These are phyloP conservation scores for Dunckerocampus dactyliophorus DNA, from an alignment of 2,113 vertebrate genomes.

Conservation along the genomic window DNA sequence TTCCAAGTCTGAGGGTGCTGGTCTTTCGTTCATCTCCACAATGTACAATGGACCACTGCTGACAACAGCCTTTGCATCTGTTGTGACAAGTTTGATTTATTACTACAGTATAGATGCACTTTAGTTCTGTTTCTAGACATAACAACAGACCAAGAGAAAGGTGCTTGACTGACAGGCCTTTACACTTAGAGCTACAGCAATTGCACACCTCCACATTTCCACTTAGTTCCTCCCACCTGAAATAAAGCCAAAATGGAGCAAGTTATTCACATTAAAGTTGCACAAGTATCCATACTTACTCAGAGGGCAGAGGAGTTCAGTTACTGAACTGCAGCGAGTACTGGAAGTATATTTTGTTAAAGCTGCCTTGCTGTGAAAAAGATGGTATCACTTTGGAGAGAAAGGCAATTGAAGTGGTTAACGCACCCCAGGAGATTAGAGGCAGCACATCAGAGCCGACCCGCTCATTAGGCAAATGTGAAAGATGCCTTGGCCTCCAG, in stretches of 20 bases:
- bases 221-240: conserved; percentile 62
- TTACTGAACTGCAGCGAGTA: neutral
- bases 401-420: too few species aligned
- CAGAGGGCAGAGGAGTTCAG: neutral
- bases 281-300: neutral
- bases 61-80: conserved; percentile 37
- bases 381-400: too few species aligned
- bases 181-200: conserved; percentile 63
- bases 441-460: too few species aligned
- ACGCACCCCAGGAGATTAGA: too few species aligned
- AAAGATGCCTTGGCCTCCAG: too few species aligned
- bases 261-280: neutral
- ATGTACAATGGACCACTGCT: conserved; percentile 47
- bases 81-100: neutral
- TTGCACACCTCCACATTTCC: conserved; percentile 42
- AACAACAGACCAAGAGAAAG: conserved; percentile 29
- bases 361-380: too few species aligned
- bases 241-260: neutral
- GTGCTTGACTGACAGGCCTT: conserved; percentile 19
- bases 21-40: conserved; percentile 16
- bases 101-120: too few species aligned
- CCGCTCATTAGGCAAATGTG: too few species aligned
- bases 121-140: fast-evolving
- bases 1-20: neutral
- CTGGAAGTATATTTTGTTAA: too few species aligned